phyloP scores from a whole-genome alignment of 1,140 invertebrate genomes.

The Onthophagus taurus region DNA sequence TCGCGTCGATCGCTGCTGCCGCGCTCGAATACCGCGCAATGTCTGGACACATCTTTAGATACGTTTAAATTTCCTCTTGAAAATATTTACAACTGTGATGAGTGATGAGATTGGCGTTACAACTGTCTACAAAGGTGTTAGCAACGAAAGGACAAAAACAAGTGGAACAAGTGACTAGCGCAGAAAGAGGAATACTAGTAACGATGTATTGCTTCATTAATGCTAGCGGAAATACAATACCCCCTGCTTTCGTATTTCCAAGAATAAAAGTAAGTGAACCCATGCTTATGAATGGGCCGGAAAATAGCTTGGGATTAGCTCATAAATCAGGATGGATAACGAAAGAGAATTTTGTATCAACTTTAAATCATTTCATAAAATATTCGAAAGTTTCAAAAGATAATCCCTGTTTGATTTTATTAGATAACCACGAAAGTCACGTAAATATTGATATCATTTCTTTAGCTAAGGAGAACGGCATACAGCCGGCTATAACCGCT shows the following conservation, averaged over 20 bases:
- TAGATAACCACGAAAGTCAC: slow-evolving; percentile 13
- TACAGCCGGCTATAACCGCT: slow-evolving; percentile 3
- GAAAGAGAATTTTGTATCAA: slow-evolving; percentile 1
- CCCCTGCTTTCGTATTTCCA: slow-evolving; percentile 24
- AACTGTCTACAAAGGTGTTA: no score
- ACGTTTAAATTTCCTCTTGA: no score
- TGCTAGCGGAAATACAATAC: slow-evolving; percentile 23
- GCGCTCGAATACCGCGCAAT: no score
- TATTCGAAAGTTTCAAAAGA: slow-evolving; percentile 6
- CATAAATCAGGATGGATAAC: slow-evolving; percentile 14
- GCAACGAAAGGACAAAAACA: no score
- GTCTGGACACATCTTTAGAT: no score
- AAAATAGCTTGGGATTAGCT: slow-evolving; percentile 1
- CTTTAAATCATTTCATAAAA: slow-evolving; percentile 12
- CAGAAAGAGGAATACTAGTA: no score
- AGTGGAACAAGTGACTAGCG: no score
- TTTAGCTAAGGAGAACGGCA: neutral
- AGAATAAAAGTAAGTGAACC: neutral
- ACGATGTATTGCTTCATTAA: slow-evolving; percentile 6
- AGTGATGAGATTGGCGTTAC: no score
- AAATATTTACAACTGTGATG: no score
- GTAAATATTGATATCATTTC: slow-evolving; percentile 8
- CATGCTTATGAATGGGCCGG: slow-evolving; percentile 6
- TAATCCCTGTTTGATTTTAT: neutral
- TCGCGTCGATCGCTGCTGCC: no score